phyloP scores from a whole-genome alignment of 2,113 vertebrate genomes.

The Menura novaehollandiae region DNA sequence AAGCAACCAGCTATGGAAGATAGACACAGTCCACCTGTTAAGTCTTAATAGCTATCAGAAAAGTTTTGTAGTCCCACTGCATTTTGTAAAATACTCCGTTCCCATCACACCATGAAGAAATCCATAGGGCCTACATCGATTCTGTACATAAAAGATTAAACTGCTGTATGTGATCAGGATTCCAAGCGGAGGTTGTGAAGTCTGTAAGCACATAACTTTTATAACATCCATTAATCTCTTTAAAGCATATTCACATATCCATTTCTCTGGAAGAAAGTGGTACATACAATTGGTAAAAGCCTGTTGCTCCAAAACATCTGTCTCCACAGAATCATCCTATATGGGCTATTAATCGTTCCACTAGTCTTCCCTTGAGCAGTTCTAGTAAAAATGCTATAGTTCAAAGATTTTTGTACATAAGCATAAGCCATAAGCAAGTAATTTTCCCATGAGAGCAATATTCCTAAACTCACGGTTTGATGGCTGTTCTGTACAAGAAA shows the following conservation, averaged over 20 bases:
- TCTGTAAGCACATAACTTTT: not conserved
- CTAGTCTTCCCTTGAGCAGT: not conserved
- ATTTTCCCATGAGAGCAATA: not conserved
- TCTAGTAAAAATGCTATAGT: not conserved
- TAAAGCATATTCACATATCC: not conserved
- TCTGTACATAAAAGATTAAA: not conserved
- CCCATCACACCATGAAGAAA: not conserved
- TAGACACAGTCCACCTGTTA: constrained; percentile 47
- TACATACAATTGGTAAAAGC: not conserved
- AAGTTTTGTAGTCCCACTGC: not conserved
- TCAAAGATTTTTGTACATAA: not conserved
- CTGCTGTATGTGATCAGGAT: not conserved
- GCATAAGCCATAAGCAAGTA: not conserved
- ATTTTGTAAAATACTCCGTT: not conserved
- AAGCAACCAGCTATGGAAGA: not conserved
- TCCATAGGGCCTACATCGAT: not conserved
- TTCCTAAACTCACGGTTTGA: not conserved
- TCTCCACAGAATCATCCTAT: not conserved
- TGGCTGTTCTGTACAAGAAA: not conserved
- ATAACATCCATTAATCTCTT: not conserved
- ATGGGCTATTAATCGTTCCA: not conserved
- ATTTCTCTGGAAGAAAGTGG: not conserved
- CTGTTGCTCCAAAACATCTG: not conserved
- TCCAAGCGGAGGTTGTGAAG: not conserved
- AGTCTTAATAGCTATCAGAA: not conserved